Evolutionary conservation across 2,888 invertebrate species (phyloP), one percentile per base, ranked within the genome.

Genomic region (Zaprionus lineosus): DNA sequence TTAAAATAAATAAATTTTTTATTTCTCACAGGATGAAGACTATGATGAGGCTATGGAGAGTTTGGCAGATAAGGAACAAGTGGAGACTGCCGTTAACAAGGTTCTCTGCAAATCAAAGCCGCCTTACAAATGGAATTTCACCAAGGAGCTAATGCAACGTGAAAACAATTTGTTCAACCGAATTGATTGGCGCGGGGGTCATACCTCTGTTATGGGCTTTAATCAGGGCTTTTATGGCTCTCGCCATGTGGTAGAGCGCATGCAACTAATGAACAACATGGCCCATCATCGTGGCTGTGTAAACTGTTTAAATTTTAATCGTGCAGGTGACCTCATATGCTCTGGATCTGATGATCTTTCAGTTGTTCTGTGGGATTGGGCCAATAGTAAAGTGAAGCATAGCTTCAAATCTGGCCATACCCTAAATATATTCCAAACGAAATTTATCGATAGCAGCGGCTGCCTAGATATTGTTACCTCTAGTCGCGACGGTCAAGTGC

Each of bases 331-430:
- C 33, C 91, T 95, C 34, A 90, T 98, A 60, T 96, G 95, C 2
- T 96, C 96, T 71, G 97, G 97, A 0, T 97, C 98, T 0, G 98
- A 98, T 90, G 98, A 98, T 91, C 93, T 94, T 41, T 92, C 93
- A 61, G 93, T 98, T 3, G 92, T 95, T 7, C 91, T 98, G 6
- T 98, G 98, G 98, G 95, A 98, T 88, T 98, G 98, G 98, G 93
- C 95, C 9, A 90, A 92, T 7, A 94, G 94, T 48, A 92, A 92
- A 63, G 91, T 92, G 1, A 88, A 93, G 24, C 91, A 94, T 68
- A 91, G 92, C 2, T 95, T 95, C 78, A 92, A 93, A 75, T 96
- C 95, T 12, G 96, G 96, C 1, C 98, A 98, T 90, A 92, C 92
- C 66, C 93, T 94, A 26, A 98, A 98, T 88, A 95, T 98, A 47